Evolutionary conservation across 2,888 invertebrate species (phyloP).

Genomic region (Yponomeuta sedellus): DNA sequence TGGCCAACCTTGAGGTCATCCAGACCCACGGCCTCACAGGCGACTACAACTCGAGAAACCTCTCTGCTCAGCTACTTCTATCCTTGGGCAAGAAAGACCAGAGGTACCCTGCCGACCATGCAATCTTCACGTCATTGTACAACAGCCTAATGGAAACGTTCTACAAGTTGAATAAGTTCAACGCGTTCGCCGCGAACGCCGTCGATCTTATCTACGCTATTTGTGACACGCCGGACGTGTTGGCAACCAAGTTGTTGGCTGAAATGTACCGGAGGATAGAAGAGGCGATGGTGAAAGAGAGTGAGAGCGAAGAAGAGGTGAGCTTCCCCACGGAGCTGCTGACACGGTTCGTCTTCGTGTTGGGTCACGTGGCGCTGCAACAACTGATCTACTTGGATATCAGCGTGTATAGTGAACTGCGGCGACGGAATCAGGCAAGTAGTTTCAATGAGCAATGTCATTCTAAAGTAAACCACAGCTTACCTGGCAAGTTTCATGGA

Average conservation of each 20-base stretch:
- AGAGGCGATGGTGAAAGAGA: slow-evolving; percentile 46
- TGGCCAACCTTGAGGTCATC: slow-evolving; percentile 84
- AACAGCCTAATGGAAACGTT: slow-evolving; percentile 66
- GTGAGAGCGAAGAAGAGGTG: slow-evolving; percentile 47
- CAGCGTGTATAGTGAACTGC: slow-evolving; percentile 87
- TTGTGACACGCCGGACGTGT: slow-evolving; percentile 75
- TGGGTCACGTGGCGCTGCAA: slow-evolving; percentile 87
- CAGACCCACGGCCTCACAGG: slow-evolving; percentile 82
- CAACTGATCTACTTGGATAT: slow-evolving; percentile 90
- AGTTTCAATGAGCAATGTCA: background rate
- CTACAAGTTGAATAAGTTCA: slow-evolving; percentile 65
- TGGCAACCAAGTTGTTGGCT: slow-evolving; percentile 65
- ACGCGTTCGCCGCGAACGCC: slow-evolving; percentile 65
- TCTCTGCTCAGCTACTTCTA: slow-evolving; percentile 54
- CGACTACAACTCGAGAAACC: slow-evolving; percentile 55
- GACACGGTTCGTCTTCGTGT: slow-evolving; percentile 74
- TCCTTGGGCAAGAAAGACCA: slow-evolving; percentile 52
- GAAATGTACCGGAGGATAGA: slow-evolving; percentile 67
- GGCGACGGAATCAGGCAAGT: slow-evolving; percentile 65
- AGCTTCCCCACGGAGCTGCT: slow-evolving; percentile 57
- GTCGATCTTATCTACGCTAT: slow-evolving; percentile 75
- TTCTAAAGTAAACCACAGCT: too few species aligned
- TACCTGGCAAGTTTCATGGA: too few species aligned
- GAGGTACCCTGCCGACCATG: slow-evolving; percentile 57
- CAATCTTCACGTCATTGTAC: slow-evolving; percentile 48